Base-by-base conservation (phyloP, 2,888 invertebrate genomes). In the Caradrina clavipalpis region DNA sequence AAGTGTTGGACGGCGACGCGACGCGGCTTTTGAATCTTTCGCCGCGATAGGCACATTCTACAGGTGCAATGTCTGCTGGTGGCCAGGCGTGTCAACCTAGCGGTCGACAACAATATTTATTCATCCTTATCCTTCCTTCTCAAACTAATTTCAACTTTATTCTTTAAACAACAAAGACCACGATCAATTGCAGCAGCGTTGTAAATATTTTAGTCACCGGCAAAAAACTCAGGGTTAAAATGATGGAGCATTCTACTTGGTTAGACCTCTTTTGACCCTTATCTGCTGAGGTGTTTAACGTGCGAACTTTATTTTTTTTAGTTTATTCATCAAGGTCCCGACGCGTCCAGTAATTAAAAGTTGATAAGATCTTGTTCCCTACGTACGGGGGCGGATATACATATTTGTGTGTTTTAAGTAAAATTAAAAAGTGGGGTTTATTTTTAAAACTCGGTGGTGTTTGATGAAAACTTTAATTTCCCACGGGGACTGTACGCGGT, bases 51-150 rank as follows among this genome's bases (percentile, higher is more conserved):
- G 87, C 78, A 82, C 92, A 93, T 94, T 94, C 93, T 93, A 94
- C 94, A 94, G 95, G 94, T 95, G 95, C 92, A 87, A 86, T 86
- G 89, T 91, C 88, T 87, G 89, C 85, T 85, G 95, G 95, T 95
- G 95, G 95, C 86, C 94, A 89, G 80, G 69, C 89, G 84, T 86
- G 89, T 95, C 94, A 94, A 90, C 84, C 78, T 80, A 84, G 86
- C 73, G 76, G 67, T 80, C 69, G 73, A 76, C 76, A 80, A 76
- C 57, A 71, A 76, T 69, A 67, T 63, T 69, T 58, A 73, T 81
- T 71, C 71, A 76, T 65, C 61, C 68, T 50, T 75, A 49, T 51
- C 47, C 21, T 35, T 39, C 1, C 8, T 13, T 17, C 49, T 11
- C 47, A 80, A 66, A 26, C 56, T 0, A 90, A 69, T 86, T 79